Base-by-base conservation (phyloP, 2,888 invertebrate species). In the Pachymerium ferrugineum region DNA sequence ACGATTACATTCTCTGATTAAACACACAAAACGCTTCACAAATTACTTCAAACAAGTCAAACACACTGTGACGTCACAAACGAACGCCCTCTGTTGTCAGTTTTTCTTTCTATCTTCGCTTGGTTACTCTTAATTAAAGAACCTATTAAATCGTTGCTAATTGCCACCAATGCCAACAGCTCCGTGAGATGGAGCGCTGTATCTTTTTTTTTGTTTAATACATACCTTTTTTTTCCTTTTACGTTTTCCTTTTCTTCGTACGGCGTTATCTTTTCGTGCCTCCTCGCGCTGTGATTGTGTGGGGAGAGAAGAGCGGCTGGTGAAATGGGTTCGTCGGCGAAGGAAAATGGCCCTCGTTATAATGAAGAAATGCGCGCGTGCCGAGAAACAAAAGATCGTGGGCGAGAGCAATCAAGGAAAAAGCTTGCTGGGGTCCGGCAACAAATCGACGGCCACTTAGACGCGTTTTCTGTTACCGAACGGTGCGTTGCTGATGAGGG, bases 141-240 rank as follows among this genome's bases (percentile, higher is more conserved):
- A 73, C 73, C 73, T 73, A 73, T 73, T 73, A 73, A 73, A 73
- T 73, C 73, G 73, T 73, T 33, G 67, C 73, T 73, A 73, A 73
- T 73, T 73, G 73, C 73, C 73, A 73, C 28, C 73, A 73, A 73
- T 67, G 68, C 73, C 73, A 62, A 67, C 54, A 4, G 62, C 47
- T 19, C 47, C 47, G 47, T 47, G 47, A 47, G 47, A 47, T 16
- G 47, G 54, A 54, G 54, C 54, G 22, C 4, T 54, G 54, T 12
- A 54, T 22, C 28, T 54, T 54, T 54, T 69, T 68, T 68, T 30
- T 68, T 68, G n/a, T 68, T 67, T 67, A 8, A 6, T 19, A 5
- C 14, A 28, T 10, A 67, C 5, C 19, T 12, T 6, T 35, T 19
- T 35, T 71, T 38, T 71, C 35, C 19, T 38, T 38, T 35, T 71